Evolutionary conservation across 2,113 vertebrate species (phyloP).

Genomic region (Thunnus maccoyii): DNA sequence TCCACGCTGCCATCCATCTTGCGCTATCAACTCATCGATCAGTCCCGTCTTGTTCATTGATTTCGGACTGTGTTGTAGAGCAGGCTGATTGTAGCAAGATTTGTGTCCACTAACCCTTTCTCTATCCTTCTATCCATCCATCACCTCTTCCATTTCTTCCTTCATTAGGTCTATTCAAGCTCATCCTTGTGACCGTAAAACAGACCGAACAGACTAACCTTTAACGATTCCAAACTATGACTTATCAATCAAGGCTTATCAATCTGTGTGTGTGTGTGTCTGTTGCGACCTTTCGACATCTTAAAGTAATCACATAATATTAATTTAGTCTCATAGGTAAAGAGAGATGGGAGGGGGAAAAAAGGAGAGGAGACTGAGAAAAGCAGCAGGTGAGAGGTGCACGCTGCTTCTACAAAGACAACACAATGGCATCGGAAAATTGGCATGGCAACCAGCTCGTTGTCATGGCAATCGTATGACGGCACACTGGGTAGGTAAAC

Average conservation of each 20-base stretch:
- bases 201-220: constrained; percentile 40
- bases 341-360: constrained; percentile 1
- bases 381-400: constrained; percentile 65
- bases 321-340: background rate
- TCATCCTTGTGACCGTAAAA: constrained; percentile 48
- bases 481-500: constrained; percentile 90
- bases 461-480: constrained; percentile 88
- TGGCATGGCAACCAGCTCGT: constrained; percentile 85
- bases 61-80: constrained; percentile 71
- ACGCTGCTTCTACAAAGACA: constrained; percentile 57
- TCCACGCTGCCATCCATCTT: constrained; percentile 68
- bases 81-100: constrained; percentile 77
- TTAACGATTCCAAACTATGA: constrained; percentile 33
- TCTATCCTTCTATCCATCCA: constrained; percentile 69
- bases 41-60: constrained; percentile 81
- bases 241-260: constrained; percentile 42
- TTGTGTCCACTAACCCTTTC: constrained; percentile 78
- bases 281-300: constrained; percentile 5
- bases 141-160: constrained; percentile 68
- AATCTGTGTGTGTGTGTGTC: constrained; percentile 15
- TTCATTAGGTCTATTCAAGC: constrained; percentile 68
- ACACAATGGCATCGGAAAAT: constrained; percentile 80
- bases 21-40: constrained; percentile 77
- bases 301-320: background rate
- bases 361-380: constrained; percentile 29